Evolutionary conservation across 2,797 vertebrate genomes (phyloP).

Genomic region (Ptychobarbus kaznakovi): DNA sequence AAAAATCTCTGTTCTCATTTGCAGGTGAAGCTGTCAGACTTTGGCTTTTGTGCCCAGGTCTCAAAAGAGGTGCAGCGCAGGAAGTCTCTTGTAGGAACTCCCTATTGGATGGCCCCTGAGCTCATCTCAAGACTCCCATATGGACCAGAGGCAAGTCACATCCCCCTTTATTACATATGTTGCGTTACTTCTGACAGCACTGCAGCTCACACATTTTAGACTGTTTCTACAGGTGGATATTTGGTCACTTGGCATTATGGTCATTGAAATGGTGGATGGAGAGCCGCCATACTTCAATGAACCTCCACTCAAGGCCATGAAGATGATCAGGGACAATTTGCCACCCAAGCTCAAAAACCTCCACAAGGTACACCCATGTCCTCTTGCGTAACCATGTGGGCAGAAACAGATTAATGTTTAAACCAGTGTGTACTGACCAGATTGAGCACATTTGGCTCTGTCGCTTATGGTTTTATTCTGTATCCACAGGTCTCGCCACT

Average conservation of each 20-base stretch:
- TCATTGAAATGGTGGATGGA: slow-evolving; percentile 97
- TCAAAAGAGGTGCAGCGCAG: slow-evolving; percentile 94
- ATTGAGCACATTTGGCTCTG: background rate
- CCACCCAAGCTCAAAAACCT: slow-evolving; percentile 94
- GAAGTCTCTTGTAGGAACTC: slow-evolving; percentile 94
- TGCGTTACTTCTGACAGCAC: background rate
- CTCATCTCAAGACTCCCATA: slow-evolving; percentile 96
- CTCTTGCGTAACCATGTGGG: background rate
- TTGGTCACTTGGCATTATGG: slow-evolving; percentile 97
- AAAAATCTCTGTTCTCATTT: slow-evolving; percentile 24
- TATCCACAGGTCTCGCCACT: slow-evolving; percentile 85
- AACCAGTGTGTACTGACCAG: background rate
- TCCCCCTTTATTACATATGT: background rate
- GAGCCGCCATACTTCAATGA: slow-evolving; percentile 97
- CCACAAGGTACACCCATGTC: slow-evolving; percentile 82
- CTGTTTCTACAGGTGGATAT: slow-evolving; percentile 86
- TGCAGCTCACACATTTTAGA: background rate
- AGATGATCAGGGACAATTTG: slow-evolving; percentile 96
- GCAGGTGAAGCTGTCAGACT: slow-evolving; percentile 96
- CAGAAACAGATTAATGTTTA: background rate
- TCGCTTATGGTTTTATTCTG: background rate
- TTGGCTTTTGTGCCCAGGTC: slow-evolving; percentile 96
- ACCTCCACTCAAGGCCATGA: slow-evolving; percentile 96
- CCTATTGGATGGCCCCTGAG: slow-evolving; percentile 98
- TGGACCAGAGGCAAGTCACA: slow-evolving; percentile 85